Percentiles rank a stretch among this genome's conserved stretches.
Conservation (phyloP, 2,113 vertebrate genomes). For the Fukomys damarensis region DNA sequence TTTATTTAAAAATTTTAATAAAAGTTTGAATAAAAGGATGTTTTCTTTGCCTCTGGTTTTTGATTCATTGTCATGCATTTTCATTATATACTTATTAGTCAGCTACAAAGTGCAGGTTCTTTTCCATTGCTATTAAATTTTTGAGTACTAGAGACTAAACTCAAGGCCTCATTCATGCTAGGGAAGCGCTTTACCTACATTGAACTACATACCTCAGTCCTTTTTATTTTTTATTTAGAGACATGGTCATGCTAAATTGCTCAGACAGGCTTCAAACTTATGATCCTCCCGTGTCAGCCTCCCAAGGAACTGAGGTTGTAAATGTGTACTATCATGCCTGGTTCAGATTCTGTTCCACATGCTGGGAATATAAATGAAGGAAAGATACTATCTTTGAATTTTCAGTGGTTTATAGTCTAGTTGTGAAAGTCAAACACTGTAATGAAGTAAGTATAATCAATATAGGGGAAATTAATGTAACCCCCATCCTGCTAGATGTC, state of each 20-base stretch:
- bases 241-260: neutral
- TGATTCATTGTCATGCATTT: neutral
- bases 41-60: slow-evolving; percentile 6
- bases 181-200: neutral
- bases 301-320: neutral
- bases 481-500: too few relatives aligned
- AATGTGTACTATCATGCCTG: neutral
- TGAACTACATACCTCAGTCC: neutral
- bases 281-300: neutral
- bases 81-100: neutral
- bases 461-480: too few relatives aligned
- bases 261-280: neutral
- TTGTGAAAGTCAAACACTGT: neutral
- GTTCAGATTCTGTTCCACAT: neutral
- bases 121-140: neutral
- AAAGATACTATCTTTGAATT: neutral
- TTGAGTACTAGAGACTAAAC: neutral
- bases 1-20: slow-evolving; percentile 21
- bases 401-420: slow-evolving; percentile 14
- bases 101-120: neutral
- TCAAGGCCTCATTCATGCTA: neutral
- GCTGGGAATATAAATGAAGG: neutral
- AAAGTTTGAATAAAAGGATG: slow-evolving; percentile 19
- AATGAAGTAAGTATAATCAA: neutral
- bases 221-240: neutral